Percentiles rank a stretch among this genome's conserved stretches.
phyloP scores from a whole-genome alignment of 2,113 vertebrate genomes.

The human (Homo sapiens) region DNA sequence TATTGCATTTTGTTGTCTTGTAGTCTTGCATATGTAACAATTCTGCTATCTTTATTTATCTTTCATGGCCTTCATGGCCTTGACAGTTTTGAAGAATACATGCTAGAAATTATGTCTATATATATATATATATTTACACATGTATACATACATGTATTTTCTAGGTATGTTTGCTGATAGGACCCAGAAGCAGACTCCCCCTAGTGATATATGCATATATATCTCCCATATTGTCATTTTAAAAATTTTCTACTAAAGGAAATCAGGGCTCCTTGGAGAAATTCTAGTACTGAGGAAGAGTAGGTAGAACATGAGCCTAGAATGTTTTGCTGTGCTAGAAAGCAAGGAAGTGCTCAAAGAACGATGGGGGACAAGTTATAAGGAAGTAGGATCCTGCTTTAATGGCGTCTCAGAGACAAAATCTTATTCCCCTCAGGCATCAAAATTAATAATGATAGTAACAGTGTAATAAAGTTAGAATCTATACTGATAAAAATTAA shows the following conservation, averaged over 20 bases:
- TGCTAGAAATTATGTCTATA: background rate
- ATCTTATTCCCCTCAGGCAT: background rate
- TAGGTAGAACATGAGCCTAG: background rate
- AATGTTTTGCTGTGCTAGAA: background rate
- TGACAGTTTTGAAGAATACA: background rate
- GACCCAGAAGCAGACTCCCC: background rate
- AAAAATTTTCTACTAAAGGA: background rate
- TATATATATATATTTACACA: background rate
- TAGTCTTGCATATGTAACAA: background rate
- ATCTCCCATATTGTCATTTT: background rate
- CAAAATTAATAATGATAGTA: background rate
- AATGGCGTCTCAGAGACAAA: background rate
- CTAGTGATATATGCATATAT: background rate
- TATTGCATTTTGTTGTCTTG: background rate
- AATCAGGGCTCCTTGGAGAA: background rate
- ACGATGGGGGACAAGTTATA: background rate
- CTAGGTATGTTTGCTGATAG: background rate
- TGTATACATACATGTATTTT: background rate
- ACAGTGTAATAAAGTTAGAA: background rate
- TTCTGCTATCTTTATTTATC: background rate
- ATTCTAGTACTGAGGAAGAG: background rate
- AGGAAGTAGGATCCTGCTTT: background rate
- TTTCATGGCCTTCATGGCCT: background rate
- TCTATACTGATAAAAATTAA: background rate
- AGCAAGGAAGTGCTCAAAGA: background rate